Base-by-base conservation (phyloP, 1,140 invertebrate genomes). In the Uloborus diversus region DNA sequence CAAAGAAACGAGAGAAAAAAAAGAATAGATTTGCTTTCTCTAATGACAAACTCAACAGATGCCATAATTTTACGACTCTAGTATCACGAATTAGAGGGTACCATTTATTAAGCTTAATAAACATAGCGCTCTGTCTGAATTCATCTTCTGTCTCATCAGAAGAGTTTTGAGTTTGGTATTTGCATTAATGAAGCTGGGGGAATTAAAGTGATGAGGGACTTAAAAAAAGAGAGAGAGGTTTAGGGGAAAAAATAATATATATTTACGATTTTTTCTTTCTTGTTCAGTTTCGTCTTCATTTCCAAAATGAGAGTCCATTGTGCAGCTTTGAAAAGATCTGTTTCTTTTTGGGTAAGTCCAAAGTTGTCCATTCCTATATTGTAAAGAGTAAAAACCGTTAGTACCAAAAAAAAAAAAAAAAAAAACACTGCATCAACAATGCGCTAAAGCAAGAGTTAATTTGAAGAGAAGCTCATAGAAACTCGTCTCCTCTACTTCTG, bases 101-200 rank as follows among this genome's bases (percentile, higher is more conserved):
- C 23, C 70, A 73, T 62, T 73, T 73, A 73, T 73, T 73, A 62
- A 30, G 27, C 57, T 49, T 73, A 73, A 73, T 73, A 73, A 59
- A 11, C 57, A 23, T 62, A 49, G 4, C 25, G 28, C 28, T 59
- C 17, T 42, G 32, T 25, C 23, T n/a, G 33, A 27, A 57, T 57
- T 27, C 23, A 14, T 35, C 20, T 13, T 68, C 25, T 30, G 37
- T 17, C 7, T 7, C 37, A n/a, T 20, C n/a, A 20, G 13, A 20
- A 14, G 35, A 23, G 30, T 68, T 17, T 20, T 5, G 28, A 25
- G n/a, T 37, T 56, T 5, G 32, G 47, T 51, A 56, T 69, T 69
- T 69, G 66, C 49, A 53, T 69, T 69, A 56, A 69, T 69, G 27
- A 68, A 68, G 37, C 37, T 68, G 28, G 51, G 27, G 35, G 25